Conservation (phyloP, 2,113 vertebrate species). For the Oenanthe melanoleuca region DNA sequence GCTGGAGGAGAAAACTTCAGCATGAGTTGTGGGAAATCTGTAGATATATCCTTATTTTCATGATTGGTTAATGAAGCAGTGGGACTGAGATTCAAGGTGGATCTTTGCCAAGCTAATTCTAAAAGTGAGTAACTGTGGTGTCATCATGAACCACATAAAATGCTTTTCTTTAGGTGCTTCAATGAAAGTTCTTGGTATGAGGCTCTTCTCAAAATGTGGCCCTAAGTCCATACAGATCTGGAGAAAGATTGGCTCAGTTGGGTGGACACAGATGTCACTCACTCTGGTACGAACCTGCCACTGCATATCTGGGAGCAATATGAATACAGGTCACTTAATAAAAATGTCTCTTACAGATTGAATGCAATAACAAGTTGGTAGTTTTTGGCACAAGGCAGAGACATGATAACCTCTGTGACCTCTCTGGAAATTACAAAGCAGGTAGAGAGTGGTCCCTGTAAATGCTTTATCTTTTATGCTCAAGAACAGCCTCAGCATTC, state of each 20-base stretch:
- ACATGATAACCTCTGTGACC: neutral
- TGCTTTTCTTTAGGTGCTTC: neutral
- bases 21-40: neutral
- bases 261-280: neutral
- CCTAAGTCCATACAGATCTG: neutral
- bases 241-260: accelerated
- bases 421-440: neutral
- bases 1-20: neutral
- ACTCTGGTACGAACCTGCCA: neutral
- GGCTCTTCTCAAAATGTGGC: neutral
- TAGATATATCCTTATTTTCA: neutral
- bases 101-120: neutral
- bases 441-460: neutral
- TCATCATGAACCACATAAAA: neutral
- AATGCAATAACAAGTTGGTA: neutral
- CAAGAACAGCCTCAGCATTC: neutral
- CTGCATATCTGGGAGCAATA: neutral
- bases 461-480: neutral
- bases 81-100: neutral
- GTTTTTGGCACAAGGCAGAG: neutral
- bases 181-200: neutral
- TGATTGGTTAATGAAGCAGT: neutral
- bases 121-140: neutral
- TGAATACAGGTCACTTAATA: neutral
- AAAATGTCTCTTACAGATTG: neutral